Evolutionary conservation across 2,888 invertebrate species (phyloP), one percentile per base, ranked within the genome.

Genomic region (Diploptera punctata): DNA sequence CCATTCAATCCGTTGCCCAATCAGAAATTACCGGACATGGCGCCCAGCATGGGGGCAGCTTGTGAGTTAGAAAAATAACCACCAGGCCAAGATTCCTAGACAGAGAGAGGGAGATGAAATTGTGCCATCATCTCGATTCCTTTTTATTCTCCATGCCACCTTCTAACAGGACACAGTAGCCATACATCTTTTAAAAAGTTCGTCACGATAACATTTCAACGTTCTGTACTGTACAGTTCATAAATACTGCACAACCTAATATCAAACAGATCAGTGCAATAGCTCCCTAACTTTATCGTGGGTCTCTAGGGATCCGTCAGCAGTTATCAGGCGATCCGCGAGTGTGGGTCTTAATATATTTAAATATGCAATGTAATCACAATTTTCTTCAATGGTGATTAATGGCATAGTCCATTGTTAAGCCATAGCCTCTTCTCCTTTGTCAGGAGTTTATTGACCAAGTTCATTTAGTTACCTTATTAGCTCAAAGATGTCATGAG

Each of bases 21-120:
- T 71, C 71, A 71, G 71, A 71, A 71, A 71, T 71, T 71, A 71
- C 67, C 43, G 43, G 67, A 71, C 52, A 65, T 70, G 31, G 69
- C 43, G 31, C 69, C 19, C 69, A 69, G 69, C 69, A 71, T 71
- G 71, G 65, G 67, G 47, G 67, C 33, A 60, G 49, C 54, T 33
- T 65, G 65, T 65, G 65, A 44, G 33, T 5, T 33, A 33, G 62
- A 62, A 62, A 62, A 62, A 65, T 65, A 65, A 26, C 24, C 43
- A 44, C 54, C 1, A 44, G 16, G 31, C 13, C 13, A 38, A 13
- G 19, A 13, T 33, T 33, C 61, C 65, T 18, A 16, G 19, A 44
- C 19, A 18, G 43, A 33, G 26, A 65, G 16, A 31, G 5, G 54
- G 3, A 21, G n/a, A 18, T 16, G 65, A 19, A 19, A 44, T 10